Evolutionary conservation across 2,888 invertebrate genomes (phyloP).

Genomic region (Aporophyla lueneburgensis): DNA sequence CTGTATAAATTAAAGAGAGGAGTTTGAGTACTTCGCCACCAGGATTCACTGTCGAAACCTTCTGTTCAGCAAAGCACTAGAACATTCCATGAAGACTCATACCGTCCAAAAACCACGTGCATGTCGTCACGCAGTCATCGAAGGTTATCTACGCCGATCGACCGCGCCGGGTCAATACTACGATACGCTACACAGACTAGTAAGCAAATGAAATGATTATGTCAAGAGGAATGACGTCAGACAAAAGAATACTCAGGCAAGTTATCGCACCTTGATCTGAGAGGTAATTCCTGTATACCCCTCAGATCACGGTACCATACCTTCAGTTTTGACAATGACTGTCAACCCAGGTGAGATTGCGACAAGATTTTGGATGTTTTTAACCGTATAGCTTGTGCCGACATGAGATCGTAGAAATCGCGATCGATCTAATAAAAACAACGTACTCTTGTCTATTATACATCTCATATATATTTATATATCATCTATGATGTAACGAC

Average conservation of each 20-base stretch:
- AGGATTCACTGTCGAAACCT: neutral
- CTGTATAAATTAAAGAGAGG: too few relatives aligned
- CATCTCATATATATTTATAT: neutral
- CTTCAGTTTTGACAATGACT: neutral
- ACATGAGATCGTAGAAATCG: neutral
- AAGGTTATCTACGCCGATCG: conserved; percentile 51
- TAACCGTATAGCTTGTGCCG: neutral
- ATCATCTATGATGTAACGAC: too few relatives aligned
- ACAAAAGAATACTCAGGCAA: neutral
- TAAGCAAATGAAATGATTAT: conserved; percentile 17
- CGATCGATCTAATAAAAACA: neutral
- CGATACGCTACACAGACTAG: conserved; percentile 47
- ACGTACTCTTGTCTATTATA: neutral
- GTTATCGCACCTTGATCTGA: neutral
- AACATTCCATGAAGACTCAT: conserved; percentile 25
- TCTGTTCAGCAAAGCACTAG: neutral
- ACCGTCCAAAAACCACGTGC: conserved; percentile 33
- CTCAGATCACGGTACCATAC: too few relatives aligned
- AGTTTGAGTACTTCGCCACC: neutral
- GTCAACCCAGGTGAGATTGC: neutral
- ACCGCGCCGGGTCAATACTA: conserved; percentile 54
- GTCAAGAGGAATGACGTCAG: neutral
- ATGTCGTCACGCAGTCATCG: conserved; percentile 33
- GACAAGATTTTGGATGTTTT: neutral
- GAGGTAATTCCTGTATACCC: neutral